Percentiles rank a stretch among this genome's conserved stretches.
phyloP scores from a whole-genome alignment of 30 jellyfish, hydroid and myxozoan species.

The Chrysaora quinquecirrha region DNA sequence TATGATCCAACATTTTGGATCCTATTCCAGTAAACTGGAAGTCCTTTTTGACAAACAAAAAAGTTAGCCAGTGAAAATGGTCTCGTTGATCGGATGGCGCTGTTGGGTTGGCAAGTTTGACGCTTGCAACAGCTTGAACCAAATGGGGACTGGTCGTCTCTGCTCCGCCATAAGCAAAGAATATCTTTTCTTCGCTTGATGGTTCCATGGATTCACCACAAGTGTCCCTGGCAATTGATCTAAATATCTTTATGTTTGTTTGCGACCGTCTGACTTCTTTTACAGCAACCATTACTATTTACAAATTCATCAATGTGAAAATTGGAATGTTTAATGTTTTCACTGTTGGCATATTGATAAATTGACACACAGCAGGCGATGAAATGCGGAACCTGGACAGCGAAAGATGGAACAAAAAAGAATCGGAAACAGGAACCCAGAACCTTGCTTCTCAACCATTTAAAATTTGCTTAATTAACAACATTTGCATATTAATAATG shows the following conservation, averaged over 20 bases:
- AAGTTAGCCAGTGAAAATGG: slow-evolving; percentile 58
- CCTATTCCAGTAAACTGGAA: slow-evolving; percentile 67
- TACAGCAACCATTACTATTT: slow-evolving; percentile 19
- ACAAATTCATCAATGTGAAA: no score
- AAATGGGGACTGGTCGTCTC: neutral
- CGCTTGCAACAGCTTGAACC: slow-evolving; percentile 53
- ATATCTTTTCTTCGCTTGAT: slow-evolving; percentile 53
- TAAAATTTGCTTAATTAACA: no score
- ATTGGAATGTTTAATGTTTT: no score
- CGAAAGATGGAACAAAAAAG: no score
- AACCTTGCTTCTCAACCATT: no score
- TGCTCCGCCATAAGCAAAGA: slow-evolving; percentile 55
- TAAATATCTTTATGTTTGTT: slow-evolving; percentile 57
- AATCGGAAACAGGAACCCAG: no score
- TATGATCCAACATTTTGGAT: slow-evolving; percentile 16
- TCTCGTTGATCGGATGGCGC: slow-evolving; percentile 4
- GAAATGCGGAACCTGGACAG: no score
- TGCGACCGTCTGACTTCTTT: slow-evolving; percentile 41
- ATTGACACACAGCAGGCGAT: no score
- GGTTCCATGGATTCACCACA: slow-evolving; percentile 86
- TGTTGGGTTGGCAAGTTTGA: slow-evolving; percentile 38
- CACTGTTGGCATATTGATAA: no score
- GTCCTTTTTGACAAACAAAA: slow-evolving; percentile 67
- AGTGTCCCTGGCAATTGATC: slow-evolving; percentile 67
- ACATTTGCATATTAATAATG: no score